These are phyloP conservation scores for Drosophila tani DNA, from an alignment of 1,140 invertebrate genomes.

Conservation along the genomic window DNA sequence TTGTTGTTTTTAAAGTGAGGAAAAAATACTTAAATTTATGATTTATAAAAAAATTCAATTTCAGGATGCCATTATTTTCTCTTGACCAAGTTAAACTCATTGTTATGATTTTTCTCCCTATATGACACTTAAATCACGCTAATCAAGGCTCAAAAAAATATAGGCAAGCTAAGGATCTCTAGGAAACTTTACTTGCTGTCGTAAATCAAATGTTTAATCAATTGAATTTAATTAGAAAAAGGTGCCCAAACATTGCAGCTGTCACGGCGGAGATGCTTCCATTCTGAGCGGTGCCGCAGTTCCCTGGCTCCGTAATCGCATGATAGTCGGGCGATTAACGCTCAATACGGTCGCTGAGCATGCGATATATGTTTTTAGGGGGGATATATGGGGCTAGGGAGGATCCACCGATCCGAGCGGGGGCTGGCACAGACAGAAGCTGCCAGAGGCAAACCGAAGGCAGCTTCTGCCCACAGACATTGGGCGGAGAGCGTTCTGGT, in stretches of 20 bases:
- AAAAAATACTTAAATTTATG: too few relatives aligned
- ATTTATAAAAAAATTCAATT: too few relatives aligned
- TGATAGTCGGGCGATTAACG: slow-evolving; percentile 70
- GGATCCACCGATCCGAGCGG: neutral
- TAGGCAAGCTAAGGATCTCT: neutral
- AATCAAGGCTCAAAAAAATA: neutral
- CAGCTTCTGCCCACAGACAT: slow-evolving; percentile 50
- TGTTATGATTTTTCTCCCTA: neutral
- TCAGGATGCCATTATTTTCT: too few relatives aligned
- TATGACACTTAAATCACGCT: neutral
- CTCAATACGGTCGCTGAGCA: slow-evolving; percentile 69
- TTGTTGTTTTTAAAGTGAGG: too few relatives aligned
- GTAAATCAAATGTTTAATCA: slow-evolving; percentile 75
- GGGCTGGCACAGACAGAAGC: slow-evolving; percentile 36
- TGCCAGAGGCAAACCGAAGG: slow-evolving; percentile 34
- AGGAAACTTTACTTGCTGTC: slow-evolving; percentile 18
- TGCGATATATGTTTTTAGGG: slow-evolving; percentile 49
- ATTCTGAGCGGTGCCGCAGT: slow-evolving; percentile 15
- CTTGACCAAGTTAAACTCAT: too few relatives aligned
- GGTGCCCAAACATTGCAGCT: slow-evolving; percentile 57
- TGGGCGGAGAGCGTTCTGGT: slow-evolving; percentile 43
- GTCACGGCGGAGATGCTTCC: slow-evolving; percentile 49
- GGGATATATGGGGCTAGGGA: neutral
- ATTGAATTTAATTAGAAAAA: slow-evolving; percentile 77
- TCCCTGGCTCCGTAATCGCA: slow-evolving; percentile 55